phyloP scores from a whole-genome alignment of 53 echinoderm and acorn worm genomes.

The Holothuria scabra region DNA sequence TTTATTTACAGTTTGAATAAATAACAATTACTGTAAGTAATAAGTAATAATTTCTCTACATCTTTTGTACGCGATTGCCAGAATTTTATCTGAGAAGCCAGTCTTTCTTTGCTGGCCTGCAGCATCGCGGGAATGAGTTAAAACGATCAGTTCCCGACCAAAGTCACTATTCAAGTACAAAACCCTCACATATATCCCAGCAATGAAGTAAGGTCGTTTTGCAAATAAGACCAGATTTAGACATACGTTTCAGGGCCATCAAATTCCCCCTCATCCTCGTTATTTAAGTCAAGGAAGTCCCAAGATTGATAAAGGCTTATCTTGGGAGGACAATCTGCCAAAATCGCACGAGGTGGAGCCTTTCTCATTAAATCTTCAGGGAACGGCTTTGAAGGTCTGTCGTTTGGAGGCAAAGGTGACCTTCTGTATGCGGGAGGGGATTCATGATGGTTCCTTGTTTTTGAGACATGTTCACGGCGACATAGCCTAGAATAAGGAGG shows the following conservation, averaged over 20 bases:
- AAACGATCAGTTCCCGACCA: no score
- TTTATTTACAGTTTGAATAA: no score
- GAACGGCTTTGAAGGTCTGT: no score
- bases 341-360: neutral
- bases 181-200: no score
- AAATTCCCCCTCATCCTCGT: conserved; percentile 39
- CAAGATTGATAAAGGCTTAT: conserved; percentile 31
- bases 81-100: no score
- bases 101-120: no score
- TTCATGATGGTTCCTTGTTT: neutral
- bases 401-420: no score
- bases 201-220: neutral
- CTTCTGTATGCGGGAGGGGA: neutral
- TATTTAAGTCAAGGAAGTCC: conserved; percentile 30
- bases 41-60: no score
- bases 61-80: no score
- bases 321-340: conserved; percentile 10
- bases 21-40: no score
- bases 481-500: conserved; percentile 12
- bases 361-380: neutral
- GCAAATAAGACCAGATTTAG: neutral
- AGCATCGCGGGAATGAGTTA: no score
- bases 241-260: conserved; percentile 40
- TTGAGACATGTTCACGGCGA: neutral
- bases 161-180: no score